Percentiles rank a stretch among this genome's conserved stretches.
Evolutionary conservation across 2,113 vertebrate species (phyloP).

Genomic region (Aleadryas rufinucha): DNA sequence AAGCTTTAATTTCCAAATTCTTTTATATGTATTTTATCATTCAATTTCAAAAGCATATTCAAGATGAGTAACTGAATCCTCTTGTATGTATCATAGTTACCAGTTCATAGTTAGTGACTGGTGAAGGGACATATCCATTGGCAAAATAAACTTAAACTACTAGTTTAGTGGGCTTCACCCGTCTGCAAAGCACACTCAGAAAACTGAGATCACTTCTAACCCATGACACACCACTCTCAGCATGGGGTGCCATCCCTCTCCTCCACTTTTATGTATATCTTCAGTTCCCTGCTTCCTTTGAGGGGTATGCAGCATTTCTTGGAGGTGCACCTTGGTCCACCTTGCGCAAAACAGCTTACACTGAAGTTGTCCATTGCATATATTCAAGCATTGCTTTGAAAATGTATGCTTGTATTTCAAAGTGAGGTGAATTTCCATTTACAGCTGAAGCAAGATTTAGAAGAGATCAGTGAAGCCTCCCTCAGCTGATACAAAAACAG

Average conservation of each 20-base stretch:
- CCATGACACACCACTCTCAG: not conserved
- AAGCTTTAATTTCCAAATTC: not conserved
- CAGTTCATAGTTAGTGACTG: not conserved
- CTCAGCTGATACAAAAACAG: slow-evolving; percentile 12
- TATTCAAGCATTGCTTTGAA: not conserved
- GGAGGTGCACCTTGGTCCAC: not conserved
- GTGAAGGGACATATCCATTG: not conserved
- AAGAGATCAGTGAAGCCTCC: slow-evolving; percentile 14
- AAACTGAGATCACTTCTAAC: not conserved
- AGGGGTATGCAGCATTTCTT: not conserved
- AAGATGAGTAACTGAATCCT: not conserved
- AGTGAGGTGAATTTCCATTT: slow-evolving; percentile 8
- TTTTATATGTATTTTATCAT: not conserved
- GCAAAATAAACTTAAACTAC: not conserved
- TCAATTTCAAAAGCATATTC: not conserved
- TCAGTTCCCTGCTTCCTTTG: not conserved
- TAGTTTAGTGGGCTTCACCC: not conserved
- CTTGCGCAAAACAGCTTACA: not conserved
- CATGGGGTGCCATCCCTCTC: not conserved
- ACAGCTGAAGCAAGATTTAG: slow-evolving; percentile 21
- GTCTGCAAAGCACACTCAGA: not conserved
- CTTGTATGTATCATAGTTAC: not conserved
- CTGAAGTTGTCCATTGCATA: not conserved
- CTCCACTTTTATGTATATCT: not conserved
- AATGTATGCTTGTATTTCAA: not conserved